Conservation (phyloP, 1,140 invertebrate genomes). For the Magallana angulata region DNA sequence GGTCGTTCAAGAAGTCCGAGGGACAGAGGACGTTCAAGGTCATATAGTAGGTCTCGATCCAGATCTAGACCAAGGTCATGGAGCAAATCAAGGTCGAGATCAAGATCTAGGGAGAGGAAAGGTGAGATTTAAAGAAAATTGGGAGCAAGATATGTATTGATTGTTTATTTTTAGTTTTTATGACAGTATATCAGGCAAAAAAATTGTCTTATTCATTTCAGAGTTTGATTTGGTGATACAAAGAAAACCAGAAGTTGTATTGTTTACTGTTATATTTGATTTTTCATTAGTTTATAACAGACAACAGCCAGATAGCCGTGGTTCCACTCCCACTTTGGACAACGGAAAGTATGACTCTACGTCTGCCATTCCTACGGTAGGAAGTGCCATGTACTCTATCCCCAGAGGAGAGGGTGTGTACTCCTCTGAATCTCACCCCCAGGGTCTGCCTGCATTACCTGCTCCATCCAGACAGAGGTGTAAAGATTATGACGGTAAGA, state of each 20-base stretch:
- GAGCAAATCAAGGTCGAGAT: constrained; percentile 62
- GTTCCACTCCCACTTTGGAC: constrained; percentile 72
- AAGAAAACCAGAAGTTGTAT: no score
- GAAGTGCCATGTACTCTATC: constrained; percentile 52
- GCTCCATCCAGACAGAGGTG: constrained; percentile 72
- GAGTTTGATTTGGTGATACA: background rate
- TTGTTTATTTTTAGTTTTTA: background rate
- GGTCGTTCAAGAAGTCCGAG: constrained; percentile 57
- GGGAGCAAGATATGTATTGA: no score
- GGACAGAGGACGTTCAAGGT: constrained; percentile 54
- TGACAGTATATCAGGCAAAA: background rate
- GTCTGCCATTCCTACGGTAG: constrained; percentile 52
- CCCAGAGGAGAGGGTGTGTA: constrained; percentile 27
- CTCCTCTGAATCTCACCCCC: constrained; percentile 3
- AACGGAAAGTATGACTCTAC: constrained; percentile 62
- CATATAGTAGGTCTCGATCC: constrained; percentile 56
- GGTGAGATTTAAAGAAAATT: background rate
- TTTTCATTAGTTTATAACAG: constrained; percentile 46
- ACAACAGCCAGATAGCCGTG: constrained; percentile 69
- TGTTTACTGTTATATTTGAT: background rate
- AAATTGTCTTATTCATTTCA: background rate
- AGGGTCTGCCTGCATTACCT: constrained; percentile 24
- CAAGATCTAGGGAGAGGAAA: constrained; percentile 43
- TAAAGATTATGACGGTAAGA: constrained; percentile 81
- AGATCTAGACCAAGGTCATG: constrained; percentile 67